Percentiles rank a stretch among this genome's conserved stretches.
Evolutionary conservation across 2,113 vertebrate genomes (phyloP).

Genomic region (Pterocles burchelli): DNA sequence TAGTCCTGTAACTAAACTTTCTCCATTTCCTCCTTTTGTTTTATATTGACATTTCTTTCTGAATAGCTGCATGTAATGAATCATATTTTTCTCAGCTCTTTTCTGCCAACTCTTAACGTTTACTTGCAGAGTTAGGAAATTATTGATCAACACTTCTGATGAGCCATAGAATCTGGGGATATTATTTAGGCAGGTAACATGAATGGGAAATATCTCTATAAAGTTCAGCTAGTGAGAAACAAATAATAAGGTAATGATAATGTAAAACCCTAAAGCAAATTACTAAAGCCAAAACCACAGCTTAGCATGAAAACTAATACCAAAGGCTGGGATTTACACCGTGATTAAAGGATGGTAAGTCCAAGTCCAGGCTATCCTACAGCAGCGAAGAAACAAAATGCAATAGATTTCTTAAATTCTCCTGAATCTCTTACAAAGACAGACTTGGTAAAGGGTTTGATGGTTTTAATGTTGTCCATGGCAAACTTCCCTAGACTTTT

Average conservation of each 20-base stretch:
- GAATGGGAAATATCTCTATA: neutral
- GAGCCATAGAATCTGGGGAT: neutral
- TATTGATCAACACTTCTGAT: neutral
- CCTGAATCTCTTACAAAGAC: neutral
- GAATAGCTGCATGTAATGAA: neutral
- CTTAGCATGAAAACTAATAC: neutral
- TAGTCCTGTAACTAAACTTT: neutral
- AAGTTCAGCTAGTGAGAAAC: neutral
- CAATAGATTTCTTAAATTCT: neutral
- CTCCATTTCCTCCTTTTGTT: neutral
- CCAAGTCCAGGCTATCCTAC: neutral
- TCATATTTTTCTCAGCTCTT: neutral
- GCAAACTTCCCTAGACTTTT: neutral
- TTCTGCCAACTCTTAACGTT: neutral
- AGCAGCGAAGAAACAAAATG: neutral
- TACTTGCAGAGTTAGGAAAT: neutral
- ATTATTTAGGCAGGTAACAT: neutral
- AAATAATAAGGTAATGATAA: neutral
- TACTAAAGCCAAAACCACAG: neutral
- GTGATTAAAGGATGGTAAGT: neutral
- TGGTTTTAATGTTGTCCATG: neutral
- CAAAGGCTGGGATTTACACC: neutral
- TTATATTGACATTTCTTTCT: neutral
- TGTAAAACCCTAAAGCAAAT: neutral
- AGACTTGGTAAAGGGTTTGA: neutral